Evolutionary conservation across 2,888 invertebrate genomes (phyloP).

Genomic region (Allygus modestus): DNA sequence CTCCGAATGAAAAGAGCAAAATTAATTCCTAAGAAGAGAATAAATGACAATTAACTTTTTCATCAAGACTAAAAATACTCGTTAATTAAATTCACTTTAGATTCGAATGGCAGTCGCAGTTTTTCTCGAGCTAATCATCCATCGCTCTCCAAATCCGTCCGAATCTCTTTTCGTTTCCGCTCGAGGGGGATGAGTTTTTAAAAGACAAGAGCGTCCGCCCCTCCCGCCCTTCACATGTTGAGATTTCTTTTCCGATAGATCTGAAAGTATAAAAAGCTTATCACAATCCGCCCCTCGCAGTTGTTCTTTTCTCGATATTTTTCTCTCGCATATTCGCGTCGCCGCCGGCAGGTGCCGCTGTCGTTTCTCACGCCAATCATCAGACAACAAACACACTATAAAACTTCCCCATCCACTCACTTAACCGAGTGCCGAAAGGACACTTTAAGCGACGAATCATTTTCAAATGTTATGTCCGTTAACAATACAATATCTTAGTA

Average conservation of each 20-base stretch:
- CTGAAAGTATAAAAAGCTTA: slow-evolving; percentile 66
- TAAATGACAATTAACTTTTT: slow-evolving; percentile 63
- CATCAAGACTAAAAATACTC: slow-evolving; percentile 60
- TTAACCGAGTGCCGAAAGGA: slow-evolving; percentile 15
- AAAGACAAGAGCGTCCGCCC: slow-evolving; percentile 62
- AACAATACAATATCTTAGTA: not conserved
- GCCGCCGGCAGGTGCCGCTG: slow-evolving; percentile 49
- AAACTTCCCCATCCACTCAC: slow-evolving; percentile 6
- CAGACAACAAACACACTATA: slow-evolving; percentile 49
- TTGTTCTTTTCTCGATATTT: slow-evolving; percentile 62
- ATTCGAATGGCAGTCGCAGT: slow-evolving; percentile 52
- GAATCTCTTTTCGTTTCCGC: slow-evolving; percentile 62
- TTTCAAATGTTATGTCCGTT: not conserved
- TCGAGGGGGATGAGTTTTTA: slow-evolving; percentile 63
- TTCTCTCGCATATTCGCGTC: slow-evolving; percentile 56
- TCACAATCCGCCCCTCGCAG: slow-evolving; percentile 63
- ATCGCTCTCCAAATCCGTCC: slow-evolving; percentile 63
- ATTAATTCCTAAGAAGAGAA: slow-evolving; percentile 60
- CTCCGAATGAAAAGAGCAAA: slow-evolving; percentile 54
- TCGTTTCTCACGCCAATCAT: slow-evolving; percentile 43
- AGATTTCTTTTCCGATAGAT: slow-evolving; percentile 66
- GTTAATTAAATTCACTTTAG: slow-evolving; percentile 61
- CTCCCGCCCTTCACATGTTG: slow-evolving; percentile 62
- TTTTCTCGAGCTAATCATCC: slow-evolving; percentile 64
- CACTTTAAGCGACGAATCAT: not conserved